Percentiles rank a stretch among this genome's conserved stretches.
Evolutionary conservation across 2,888 invertebrate genomes (phyloP).

Genomic region (Metallyticus violacea): DNA sequence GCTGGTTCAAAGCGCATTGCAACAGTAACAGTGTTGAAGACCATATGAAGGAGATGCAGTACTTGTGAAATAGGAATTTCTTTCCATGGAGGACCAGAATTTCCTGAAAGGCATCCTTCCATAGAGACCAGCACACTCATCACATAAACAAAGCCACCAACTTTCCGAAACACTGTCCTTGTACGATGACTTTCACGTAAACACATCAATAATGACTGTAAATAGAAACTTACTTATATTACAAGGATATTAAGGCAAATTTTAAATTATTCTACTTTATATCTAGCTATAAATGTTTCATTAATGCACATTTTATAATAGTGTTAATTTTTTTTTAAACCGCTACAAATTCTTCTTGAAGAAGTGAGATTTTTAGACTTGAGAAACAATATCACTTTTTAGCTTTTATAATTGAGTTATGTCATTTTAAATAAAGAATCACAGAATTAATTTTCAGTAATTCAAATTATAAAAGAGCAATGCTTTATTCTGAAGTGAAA

Average conservation of each 20-base stretch:
- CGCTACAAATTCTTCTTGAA: too few relatives aligned
- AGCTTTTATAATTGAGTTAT: too few relatives aligned
- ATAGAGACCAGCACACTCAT: constrained; percentile 92
- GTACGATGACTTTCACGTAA: constrained; percentile 95
- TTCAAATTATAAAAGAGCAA: too few relatives aligned
- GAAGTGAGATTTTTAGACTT: too few relatives aligned
- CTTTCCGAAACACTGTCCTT: constrained; percentile 94
- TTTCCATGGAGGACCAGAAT: constrained; percentile 49
- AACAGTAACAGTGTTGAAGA: constrained; percentile 92
- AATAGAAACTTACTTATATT: neutral
- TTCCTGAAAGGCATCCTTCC: constrained; percentile 72
- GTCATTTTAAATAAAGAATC: too few relatives aligned
- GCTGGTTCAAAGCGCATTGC: constrained; percentile 99
- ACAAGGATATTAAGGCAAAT: neutral
- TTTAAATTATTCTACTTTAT: too few relatives aligned
- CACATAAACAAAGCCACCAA: constrained; percentile 96
- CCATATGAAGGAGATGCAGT: constrained; percentile 76
- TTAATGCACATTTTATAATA: too few relatives aligned
- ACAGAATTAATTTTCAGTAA: too few relatives aligned
- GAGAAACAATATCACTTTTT: too few relatives aligned
- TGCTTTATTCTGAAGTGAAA: too few relatives aligned
- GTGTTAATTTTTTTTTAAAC: too few relatives aligned
- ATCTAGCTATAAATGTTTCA: too few relatives aligned
- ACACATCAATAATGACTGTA: constrained; percentile 73
- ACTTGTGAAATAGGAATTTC: constrained; percentile 55